Conservation (phyloP, 2,113 vertebrate genomes). For the Phycodurus eques region DNA sequence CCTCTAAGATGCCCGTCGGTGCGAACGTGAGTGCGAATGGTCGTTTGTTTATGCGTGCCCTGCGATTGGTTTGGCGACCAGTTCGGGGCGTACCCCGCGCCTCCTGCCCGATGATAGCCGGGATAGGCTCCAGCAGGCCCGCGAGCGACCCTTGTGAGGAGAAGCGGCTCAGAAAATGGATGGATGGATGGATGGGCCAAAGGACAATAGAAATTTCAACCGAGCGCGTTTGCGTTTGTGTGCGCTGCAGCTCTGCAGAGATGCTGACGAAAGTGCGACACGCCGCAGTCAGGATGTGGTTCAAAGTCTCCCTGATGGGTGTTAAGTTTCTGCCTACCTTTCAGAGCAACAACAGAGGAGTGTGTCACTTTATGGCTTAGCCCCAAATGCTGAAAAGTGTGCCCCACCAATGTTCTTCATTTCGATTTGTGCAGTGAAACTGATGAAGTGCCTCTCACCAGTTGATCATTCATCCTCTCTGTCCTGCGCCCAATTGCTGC, state of each 20-base stretch:
- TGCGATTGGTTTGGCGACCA: too few relatives aligned
- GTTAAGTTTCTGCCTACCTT: constrained; percentile 49
- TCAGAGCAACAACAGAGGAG: constrained; percentile 13
- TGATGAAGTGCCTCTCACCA: constrained; percentile 21
- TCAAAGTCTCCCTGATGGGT: constrained; percentile 12
- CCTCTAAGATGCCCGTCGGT: too few relatives aligned
- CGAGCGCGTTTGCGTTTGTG: background rate
- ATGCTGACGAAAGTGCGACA: constrained; percentile 13
- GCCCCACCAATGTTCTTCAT: constrained; percentile 8
- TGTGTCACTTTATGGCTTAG: constrained; percentile 8
- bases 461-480: background rate
- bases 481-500: constrained; percentile 10
- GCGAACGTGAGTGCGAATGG: too few relatives aligned
- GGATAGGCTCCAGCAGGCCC: too few relatives aligned
- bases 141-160: too few relatives aligned
- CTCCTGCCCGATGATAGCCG: too few relatives aligned
- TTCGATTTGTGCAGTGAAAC: constrained; percentile 14
- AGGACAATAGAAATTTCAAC: background rate
- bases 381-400: constrained; percentile 16
- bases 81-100: too few relatives aligned
- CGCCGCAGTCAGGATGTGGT: constrained; percentile 50
- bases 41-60: too few relatives aligned
- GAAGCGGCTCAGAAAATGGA: too few relatives aligned
- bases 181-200: background rate
- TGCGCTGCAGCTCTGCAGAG: constrained; percentile 11